Base-by-base conservation (phyloP, 2,888 invertebrate genomes). In the Drosophila flavopinicola region DNA sequence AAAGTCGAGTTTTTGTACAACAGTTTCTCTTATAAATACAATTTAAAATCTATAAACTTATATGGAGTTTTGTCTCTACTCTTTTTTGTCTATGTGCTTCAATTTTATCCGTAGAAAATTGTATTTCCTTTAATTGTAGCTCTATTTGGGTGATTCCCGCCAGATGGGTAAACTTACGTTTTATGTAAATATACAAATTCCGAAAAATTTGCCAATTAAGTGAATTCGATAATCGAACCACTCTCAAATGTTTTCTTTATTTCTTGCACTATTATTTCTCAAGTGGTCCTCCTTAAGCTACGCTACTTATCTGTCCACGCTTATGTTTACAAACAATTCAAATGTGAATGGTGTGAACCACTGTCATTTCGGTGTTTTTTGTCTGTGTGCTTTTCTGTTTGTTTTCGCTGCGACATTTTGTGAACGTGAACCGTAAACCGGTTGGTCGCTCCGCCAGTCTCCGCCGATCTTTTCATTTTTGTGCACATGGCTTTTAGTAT, bases 331-430 rank as follows among this genome's bases (percentile, higher is more conserved):
- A 20, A 23, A 33, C 30, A 27, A 38, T 20, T 27, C 6, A 33
- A 37, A 25, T 56, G 52, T 52, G 52, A 56, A 39, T 27, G 61
- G 39, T 64, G 67, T 61, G 70, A 75, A 80, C 82, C 79, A 84
- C 82, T 76, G 85, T 76, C 61, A 58, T 77, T 79, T 74, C 39
- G 66, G 37, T 48, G 23, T 44, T 11, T 48, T 48, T 20, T 61
- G 52, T 72, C 17, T 66, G 1, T 33, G 15, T 53, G 33, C 39
- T 37, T 24, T 30, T 35, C 10, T 57, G 39, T 58, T 54, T 68
- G 24, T 53, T 63, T 66, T 66, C 32, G 38, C 39, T 68, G 54
- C 58, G 73, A 84, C 84, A 79, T 66, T 77, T 76, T 65, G 57
- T 59, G 65, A 70, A 66, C 60, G 48, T 66, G 70, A 75, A 70